Conservation (phyloP, 2,797 vertebrate genomes). For the Gobio occitaniae region DNA sequence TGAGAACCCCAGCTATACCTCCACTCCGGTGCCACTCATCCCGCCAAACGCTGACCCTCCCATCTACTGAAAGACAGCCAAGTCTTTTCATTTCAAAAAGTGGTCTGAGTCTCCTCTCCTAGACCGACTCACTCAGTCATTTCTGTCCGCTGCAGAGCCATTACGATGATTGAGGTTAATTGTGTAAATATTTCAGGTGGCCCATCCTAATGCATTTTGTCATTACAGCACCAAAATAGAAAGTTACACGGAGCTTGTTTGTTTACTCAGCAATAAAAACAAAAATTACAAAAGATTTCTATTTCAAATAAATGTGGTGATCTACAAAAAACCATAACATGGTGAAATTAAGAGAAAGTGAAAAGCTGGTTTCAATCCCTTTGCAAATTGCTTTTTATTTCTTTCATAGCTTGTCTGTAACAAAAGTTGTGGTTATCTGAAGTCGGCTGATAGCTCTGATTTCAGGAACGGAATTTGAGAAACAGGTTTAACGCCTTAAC, state of each 20-base stretch:
- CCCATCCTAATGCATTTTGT: constrained; percentile 12
- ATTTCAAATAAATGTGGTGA: not conserved
- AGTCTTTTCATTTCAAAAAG: constrained; percentile 60
- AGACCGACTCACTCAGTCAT: constrained; percentile 33
- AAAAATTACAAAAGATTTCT: not conserved
- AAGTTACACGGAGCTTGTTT: not conserved
- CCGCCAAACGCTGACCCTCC: constrained; percentile 11
- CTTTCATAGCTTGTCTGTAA: no score
- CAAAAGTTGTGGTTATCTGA: no score
- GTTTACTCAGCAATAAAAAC: constrained; percentile 13
- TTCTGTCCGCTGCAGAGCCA: constrained; percentile 52
- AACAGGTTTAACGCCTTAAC: no score
- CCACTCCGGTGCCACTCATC: constrained; percentile 22
- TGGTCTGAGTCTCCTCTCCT: constrained; percentile 45
- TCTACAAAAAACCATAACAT: no score
- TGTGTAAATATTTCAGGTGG: constrained; percentile 51
- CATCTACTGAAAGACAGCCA: constrained; percentile 56
- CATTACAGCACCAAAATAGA: not conserved
- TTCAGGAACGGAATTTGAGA: no score
- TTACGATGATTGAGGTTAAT: constrained; percentile 60
- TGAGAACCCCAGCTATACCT: constrained; percentile 44
- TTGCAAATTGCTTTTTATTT: no score
- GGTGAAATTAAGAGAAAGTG: no score
- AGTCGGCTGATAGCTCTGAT: no score
- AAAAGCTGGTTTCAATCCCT: no score